phyloP scores from a whole-genome alignment of 2,888 invertebrate genomes.

The Acronicta aceris region DNA sequence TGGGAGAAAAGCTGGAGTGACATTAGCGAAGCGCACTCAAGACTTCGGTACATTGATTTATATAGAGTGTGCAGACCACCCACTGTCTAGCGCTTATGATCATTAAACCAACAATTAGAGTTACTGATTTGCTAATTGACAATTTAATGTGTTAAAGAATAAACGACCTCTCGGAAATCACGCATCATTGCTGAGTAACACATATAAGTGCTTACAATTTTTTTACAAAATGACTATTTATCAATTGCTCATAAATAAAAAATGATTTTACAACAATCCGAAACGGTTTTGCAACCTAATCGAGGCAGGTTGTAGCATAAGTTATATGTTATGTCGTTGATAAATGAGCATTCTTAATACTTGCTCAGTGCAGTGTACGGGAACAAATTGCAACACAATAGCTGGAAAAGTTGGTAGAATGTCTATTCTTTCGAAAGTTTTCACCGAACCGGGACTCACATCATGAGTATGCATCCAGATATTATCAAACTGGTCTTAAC shows the following conservation, averaged over 20 bases:
- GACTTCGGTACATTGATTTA: constrained; percentile 49
- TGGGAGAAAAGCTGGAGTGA: constrained; percentile 65
- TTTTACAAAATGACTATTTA: no score
- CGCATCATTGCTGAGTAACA: background rate
- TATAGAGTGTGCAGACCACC: constrained; percentile 61
- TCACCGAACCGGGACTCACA: constrained; percentile 56
- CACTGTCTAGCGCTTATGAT: constrained; percentile 46
- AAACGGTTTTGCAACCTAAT: background rate
- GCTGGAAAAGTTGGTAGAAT: constrained; percentile 12
- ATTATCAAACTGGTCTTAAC: constrained; percentile 66
- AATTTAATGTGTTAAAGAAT: constrained; percentile 36
- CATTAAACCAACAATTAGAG: constrained; percentile 67
- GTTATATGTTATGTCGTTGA: constrained; percentile 11
- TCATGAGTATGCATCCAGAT: constrained; percentile 56
- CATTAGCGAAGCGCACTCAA: constrained; percentile 68
- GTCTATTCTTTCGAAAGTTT: constrained; percentile 60
- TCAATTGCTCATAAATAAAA: no score
- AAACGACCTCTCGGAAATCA: constrained; percentile 22
- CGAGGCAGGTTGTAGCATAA: background rate
- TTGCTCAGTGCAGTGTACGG: constrained; percentile 8
- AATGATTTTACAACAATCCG: background rate
- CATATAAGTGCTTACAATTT: no score
- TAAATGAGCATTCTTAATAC: constrained; percentile 10
- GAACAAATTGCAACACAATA: constrained; percentile 29
- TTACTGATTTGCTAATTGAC: constrained; percentile 37